Conservation (phyloP, 2,113 vertebrate species). For the Petrocephalus zakoni region DNA sequence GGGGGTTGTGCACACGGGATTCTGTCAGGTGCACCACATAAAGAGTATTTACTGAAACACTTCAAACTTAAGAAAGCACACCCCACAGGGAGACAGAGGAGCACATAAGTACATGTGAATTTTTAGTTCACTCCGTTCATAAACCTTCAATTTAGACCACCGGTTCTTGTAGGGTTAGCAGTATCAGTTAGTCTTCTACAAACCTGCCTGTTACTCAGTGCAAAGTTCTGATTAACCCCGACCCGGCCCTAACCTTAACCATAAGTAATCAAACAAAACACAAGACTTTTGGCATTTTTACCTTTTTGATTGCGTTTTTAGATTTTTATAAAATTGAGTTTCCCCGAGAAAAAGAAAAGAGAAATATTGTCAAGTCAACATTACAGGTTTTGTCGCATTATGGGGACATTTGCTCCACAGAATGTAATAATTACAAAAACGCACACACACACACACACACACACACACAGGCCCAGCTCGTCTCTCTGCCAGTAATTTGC, state of each 20-base stretch:
- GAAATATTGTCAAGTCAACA: too few species aligned
- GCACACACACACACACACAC: neutral
- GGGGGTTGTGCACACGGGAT: neutral
- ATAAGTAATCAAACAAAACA: too few species aligned
- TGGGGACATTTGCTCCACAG: neutral
- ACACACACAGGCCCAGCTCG: neutral
- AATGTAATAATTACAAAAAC: neutral
- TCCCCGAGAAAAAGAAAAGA: too few species aligned
- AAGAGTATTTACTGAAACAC: conserved; percentile 38
- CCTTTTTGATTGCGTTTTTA: too few species aligned
- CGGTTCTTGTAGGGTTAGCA: conserved; percentile 28
- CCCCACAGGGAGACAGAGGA: neutral
- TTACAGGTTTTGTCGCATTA: neutral
- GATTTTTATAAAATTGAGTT: too few species aligned
- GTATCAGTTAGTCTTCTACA: neutral
- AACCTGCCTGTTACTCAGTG: neutral
- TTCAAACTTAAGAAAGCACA: conserved; percentile 29
- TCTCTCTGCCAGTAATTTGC: neutral
- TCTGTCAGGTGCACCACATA: neutral
- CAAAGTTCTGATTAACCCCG: neutral
- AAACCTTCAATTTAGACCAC: conserved; percentile 47
- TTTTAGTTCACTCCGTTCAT: conserved; percentile 25
- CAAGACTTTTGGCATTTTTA: too few species aligned
- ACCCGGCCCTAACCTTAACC: too few species aligned
- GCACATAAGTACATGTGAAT: conserved; percentile 57